A percentile compares a stretch with the other conserved stretches of the same genome.
Evolutionary conservation across 2,113 vertebrate species (phyloP).

Genomic region (Felis chaus): DNA sequence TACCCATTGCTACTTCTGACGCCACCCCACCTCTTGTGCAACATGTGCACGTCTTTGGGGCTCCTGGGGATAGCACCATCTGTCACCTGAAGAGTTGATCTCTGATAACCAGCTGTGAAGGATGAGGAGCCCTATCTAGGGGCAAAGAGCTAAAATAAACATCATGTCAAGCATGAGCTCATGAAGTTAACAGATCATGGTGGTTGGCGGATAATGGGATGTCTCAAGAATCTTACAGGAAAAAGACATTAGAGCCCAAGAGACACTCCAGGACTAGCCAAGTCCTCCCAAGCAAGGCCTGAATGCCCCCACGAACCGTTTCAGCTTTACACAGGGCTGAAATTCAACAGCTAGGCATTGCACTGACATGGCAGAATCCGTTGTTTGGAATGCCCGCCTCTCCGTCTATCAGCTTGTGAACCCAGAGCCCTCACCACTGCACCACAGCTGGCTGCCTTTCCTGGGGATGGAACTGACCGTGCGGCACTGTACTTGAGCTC

Average conservation of each 20-base stretch:
- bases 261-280: not conserved
- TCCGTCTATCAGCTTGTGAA: not conserved
- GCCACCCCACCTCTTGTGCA: not conserved
- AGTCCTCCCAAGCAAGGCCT: not conserved
- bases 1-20: rapidly evolving
- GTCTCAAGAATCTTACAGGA: not conserved
- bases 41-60: not conserved
- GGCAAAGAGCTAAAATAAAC: not conserved
- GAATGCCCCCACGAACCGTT: not conserved
- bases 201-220: rapidly evolving
- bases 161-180: rapidly evolving
- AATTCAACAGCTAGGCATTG: rapidly evolving
- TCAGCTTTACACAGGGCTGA: not conserved
- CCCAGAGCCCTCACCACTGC: rapidly evolving
- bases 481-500: not conserved
- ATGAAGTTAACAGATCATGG: rapidly evolving
- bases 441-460: not conserved
- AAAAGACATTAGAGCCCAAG: not conserved
- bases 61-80: not conserved
- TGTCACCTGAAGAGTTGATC: not conserved
- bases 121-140: not conserved
- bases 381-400: no score
- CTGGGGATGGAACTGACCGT: not conserved
- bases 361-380: rapidly evolving
- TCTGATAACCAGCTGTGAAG: not conserved